Evolutionary conservation across 2,888 invertebrate genomes (phyloP), one percentile per base, ranked within the genome.

Genomic region (Helicoverpa assulta): DNA sequence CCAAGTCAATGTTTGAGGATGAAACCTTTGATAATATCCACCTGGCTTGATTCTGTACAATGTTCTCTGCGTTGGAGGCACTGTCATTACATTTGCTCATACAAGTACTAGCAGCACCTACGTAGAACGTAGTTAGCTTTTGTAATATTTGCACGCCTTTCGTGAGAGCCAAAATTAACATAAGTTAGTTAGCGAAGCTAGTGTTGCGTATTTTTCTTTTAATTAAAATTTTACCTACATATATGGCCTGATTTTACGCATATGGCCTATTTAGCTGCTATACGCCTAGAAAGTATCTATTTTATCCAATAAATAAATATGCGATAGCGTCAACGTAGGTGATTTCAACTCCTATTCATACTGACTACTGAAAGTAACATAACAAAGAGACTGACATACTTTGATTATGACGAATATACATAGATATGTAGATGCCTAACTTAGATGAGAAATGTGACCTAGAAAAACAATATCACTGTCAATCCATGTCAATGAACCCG

Each of bases 121-220:
- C 40, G 26, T 47, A n/a, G n/a, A n/a, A 47, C 6, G 2, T 47
- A 29, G 33, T 64, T 60, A 60, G 18, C 21, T 56, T n/a, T 16
- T 64, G 40, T 53, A 59, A 57, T 61, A 61, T 80, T 76, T 43
- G 47, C 58, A 58, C 26, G 59, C 26, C 51, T 76, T 61, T 59
- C 56, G 26, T 62, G 14, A 19, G 16, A 52, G 8, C 53, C 16
- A 16, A 59, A 80, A 55, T 62, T 56, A 59, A 43, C 52, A 55
- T 66, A 16, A 16, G 14, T 62, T 54, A 47, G 47, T 47, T 21
- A 37, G 1, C n/a, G 37, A 26, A 10, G 18, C 4, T 53, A n/a
- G 10, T 59, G 4, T 50, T 51, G 7, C n/a, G 40, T n/a, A 18
- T 50, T 75, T 52, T 16, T 29, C 0, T 5, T 43, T 50, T 50